A percentile compares a stretch with the other conserved stretches of the same genome.
These are phyloP conservation scores for Dynastes tityus DNA, from an alignment of 2,888 invertebrate genomes.

Conservation along the genomic window DNA sequence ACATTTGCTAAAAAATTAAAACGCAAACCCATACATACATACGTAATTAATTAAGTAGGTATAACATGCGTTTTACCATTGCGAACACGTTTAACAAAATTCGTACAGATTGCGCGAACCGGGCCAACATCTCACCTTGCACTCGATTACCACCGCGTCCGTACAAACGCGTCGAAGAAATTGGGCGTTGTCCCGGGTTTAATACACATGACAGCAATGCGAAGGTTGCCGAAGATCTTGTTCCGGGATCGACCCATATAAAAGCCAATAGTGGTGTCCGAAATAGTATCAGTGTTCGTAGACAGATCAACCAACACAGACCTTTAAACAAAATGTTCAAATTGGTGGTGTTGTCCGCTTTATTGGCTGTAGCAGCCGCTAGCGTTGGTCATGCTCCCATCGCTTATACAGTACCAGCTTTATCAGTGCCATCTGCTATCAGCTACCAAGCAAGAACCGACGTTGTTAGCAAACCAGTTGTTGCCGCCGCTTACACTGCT, in stretches of 20 bases:
- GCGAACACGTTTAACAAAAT: slow-evolving; percentile 38
- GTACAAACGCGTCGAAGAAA: slow-evolving; percentile 43
- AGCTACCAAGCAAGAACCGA: slow-evolving; percentile 50
- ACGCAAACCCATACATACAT: slow-evolving; percentile 3
- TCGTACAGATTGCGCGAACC: slow-evolving; percentile 15
- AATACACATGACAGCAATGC: slow-evolving; percentile 42
- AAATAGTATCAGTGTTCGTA: slow-evolving; percentile 50
- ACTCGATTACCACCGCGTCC: slow-evolving; percentile 31
- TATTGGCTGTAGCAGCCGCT: slow-evolving; percentile 74
- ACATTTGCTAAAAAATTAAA: slow-evolving; percentile 28
- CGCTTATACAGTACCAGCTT: slow-evolving; percentile 40
- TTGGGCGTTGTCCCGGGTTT: slow-evolving; percentile 47
- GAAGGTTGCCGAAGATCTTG: slow-evolving; percentile 45
- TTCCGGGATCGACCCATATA: slow-evolving; percentile 48
- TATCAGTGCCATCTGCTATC: slow-evolving; percentile 49
- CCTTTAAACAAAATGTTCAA: slow-evolving; percentile 71
- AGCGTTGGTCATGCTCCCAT: slow-evolving; percentile 65
- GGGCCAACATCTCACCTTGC: slow-evolving; percentile 45
- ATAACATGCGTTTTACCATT: slow-evolving; percentile 29
- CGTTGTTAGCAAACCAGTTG: slow-evolving; percentile 47
- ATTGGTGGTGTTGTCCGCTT: slow-evolving; percentile 77
- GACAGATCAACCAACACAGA: slow-evolving; percentile 69
- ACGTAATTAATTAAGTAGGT: background rate
- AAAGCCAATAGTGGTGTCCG: slow-evolving; percentile 25
- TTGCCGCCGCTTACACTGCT: slow-evolving; percentile 35